These are phyloP conservation scores for Euclidia mi DNA, from an alignment of 2,888 invertebrate genomes.

Conservation along the genomic window DNA sequence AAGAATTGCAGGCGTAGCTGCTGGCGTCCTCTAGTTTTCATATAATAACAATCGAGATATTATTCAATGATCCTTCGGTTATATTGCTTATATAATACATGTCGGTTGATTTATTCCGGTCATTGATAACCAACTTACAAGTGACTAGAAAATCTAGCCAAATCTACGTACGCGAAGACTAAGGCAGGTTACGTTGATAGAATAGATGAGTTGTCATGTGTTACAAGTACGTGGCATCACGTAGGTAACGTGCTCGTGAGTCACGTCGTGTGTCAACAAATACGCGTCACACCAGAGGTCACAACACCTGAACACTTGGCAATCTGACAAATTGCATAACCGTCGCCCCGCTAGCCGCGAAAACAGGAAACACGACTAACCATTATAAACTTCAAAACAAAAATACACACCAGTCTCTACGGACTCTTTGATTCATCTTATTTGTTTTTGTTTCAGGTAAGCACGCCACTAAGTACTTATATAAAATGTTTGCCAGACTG, in stretches of 20 bases:
- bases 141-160: too few relatives aligned
- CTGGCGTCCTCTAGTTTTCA: too few relatives aligned
- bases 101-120: too few relatives aligned
- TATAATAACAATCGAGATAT: too few relatives aligned
- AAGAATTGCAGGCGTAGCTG: too few relatives aligned
- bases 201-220: slow-evolving; percentile 15
- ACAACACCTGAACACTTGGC: slow-evolving; percentile 86
- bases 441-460: slow-evolving; percentile 74
- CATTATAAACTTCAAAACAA: slow-evolving; percentile 65
- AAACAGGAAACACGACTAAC: slow-evolving; percentile 85
- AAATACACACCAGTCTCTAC: slow-evolving; percentile 49
- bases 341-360: slow-evolving; percentile 69
- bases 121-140: too few relatives aligned
- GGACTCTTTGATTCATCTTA: slow-evolving; percentile 46
- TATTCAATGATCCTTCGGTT: too few relatives aligned
- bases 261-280: slow-evolving; percentile 65
- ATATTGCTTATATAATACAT: too few relatives aligned
- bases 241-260: slow-evolving; percentile 44
- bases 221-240: slow-evolving; percentile 20
- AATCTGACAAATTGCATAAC: slow-evolving; percentile 85
- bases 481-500: slow-evolving; percentile 24
- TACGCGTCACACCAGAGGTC: slow-evolving; percentile 72
- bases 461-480: slow-evolving; percentile 43
- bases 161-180: background rate
- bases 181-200: background rate